A percentile compares a stretch with the other conserved stretches of the same genome.
Conservation (phyloP, 2,888 invertebrate genomes). For the Rhabditoides inermis region DNA sequence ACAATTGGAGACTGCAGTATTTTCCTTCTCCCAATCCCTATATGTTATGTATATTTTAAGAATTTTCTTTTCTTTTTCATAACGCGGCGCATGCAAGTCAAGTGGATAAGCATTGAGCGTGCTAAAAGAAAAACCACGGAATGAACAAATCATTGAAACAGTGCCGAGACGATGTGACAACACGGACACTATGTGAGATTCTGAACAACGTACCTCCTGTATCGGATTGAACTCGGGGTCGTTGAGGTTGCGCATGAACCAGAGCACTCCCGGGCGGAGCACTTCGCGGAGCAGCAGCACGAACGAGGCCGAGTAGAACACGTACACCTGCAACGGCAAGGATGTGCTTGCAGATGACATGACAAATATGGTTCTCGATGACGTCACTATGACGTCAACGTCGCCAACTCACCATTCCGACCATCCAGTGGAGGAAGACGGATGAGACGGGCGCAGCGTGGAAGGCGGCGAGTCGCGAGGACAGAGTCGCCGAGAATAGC, state of each 20-base stretch:
- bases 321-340: conserved; percentile 61
- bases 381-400: too few species aligned
- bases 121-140: background rate
- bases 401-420: conserved; percentile 72
- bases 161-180: too few species aligned
- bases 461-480: conserved; percentile 71
- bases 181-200: too few species aligned
- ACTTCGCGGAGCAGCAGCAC: conserved; percentile 77
- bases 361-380: background rate
- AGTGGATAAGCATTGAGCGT: background rate
- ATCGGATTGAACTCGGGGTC: conserved; percentile 99
- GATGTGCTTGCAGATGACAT: background rate
- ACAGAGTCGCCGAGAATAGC: conserved; percentile 65
- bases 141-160: too few species aligned
- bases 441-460: conserved; percentile 86
- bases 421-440: conserved; percentile 96
- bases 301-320: conserved; percentile 97
- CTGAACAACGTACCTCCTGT: conserved; percentile 62
- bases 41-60: too few species aligned
- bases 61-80: background rate
- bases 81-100: background rate
- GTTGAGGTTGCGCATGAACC: conserved; percentile 94
- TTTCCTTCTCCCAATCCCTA: too few species aligned
- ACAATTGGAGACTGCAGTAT: background rate
- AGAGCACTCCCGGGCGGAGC: conserved; percentile 86